These are phyloP conservation scores for Esperia sulphurella DNA, from an alignment of 2,888 invertebrate genomes.

Conservation along the genomic window DNA sequence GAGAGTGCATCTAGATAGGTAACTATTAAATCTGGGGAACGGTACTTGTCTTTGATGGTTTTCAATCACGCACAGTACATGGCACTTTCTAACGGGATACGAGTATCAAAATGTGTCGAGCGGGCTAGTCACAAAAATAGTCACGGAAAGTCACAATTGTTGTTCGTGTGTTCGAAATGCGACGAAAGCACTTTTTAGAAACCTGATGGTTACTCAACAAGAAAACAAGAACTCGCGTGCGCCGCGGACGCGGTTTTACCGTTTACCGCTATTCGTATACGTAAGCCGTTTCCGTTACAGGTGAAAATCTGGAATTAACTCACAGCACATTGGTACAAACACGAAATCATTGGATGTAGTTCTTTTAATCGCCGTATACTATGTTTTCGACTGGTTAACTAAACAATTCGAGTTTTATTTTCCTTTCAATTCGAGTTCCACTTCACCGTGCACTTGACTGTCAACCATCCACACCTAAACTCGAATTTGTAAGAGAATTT, in stretches of 20 bases:
- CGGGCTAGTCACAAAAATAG: constrained; percentile 26
- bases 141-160: constrained; percentile 14
- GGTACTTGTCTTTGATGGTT: background rate
- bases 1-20: constrained; percentile 26
- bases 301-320: constrained; percentile 73
- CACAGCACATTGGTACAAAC: constrained; percentile 52
- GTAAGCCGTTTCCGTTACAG: constrained; percentile 73
- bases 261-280: constrained; percentile 73
- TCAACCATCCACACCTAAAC: background rate
- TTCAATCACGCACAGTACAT: background rate
- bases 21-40: background rate
- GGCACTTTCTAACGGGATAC: constrained; percentile 51
- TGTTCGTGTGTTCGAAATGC: constrained; percentile 39
- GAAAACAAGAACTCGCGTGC: constrained; percentile 62
- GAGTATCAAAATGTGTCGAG: constrained; percentile 38
- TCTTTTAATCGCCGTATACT: constrained; percentile 7
- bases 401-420: constrained; percentile 25
- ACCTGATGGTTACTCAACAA: constrained; percentile 68
- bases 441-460: constrained; percentile 17
- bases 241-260: constrained; percentile 65
- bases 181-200: constrained; percentile 67
- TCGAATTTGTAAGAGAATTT: constrained; percentile 18
- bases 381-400: constrained; percentile 34
- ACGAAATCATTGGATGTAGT: constrained; percentile 43
- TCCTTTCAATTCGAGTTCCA: constrained; percentile 28